Conservation (phyloP, 2,113 vertebrate species). For the human (Homo sapiens) region DNA sequence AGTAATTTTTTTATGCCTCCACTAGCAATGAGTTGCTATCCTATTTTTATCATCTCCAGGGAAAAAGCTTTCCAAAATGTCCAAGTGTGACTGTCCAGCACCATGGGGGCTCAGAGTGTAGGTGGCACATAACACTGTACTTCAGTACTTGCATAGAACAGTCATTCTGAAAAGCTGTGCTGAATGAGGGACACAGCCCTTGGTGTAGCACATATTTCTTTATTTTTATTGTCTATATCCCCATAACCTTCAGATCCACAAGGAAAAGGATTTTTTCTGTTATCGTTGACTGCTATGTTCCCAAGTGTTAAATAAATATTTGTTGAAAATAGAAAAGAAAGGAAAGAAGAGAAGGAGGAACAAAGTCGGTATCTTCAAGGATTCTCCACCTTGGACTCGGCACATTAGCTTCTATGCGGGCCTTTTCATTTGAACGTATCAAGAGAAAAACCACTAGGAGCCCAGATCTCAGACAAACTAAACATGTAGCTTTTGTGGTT, state of each 20-base stretch:
- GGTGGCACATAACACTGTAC: not conserved
- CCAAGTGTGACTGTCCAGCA: not conserved
- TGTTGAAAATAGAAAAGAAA: not conserved
- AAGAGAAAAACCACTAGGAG: not conserved
- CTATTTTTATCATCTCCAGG: slow-evolving; percentile 44
- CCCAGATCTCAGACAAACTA: not conserved
- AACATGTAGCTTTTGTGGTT: not conserved
- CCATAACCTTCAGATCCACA: not conserved
- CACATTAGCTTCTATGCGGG: not conserved
- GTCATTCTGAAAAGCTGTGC: not conserved
- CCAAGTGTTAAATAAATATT: not conserved
- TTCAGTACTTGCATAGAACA: not conserved
- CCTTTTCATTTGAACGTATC: not conserved
- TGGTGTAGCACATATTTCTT: not conserved
- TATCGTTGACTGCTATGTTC: not conserved
- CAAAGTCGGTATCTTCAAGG: not conserved
- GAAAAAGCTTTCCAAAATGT: not conserved
- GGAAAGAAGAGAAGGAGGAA: not conserved
- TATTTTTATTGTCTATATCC: not conserved
- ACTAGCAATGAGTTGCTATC: slow-evolving; percentile 41
- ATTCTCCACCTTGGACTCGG: not conserved
- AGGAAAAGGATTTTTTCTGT: not conserved
- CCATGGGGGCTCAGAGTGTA: not conserved
- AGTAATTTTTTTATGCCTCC: slow-evolving; percentile 49
- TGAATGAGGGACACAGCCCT: not conserved